A percentile compares a stretch with the other conserved stretches of the same genome.
Conservation (phyloP, 2,888 invertebrate species). For the Hypena proboscidalis region DNA sequence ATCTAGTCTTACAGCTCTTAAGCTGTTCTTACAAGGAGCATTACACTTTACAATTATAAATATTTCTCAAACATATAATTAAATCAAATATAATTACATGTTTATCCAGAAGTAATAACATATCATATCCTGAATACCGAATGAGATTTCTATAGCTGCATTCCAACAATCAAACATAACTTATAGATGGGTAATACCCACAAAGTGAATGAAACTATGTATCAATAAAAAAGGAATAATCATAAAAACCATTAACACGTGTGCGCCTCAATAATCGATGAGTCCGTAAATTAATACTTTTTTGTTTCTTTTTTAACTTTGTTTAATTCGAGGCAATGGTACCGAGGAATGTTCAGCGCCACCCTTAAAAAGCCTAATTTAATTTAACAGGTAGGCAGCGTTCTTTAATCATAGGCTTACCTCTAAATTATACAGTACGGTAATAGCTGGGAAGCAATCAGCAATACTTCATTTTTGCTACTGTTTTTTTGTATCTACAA, state of each 20-base stretch:
- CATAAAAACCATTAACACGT: constrained; percentile 75
- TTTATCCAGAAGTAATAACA: background rate
- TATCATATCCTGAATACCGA: constrained; percentile 11
- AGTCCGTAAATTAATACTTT: constrained; percentile 74
- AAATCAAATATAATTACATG: too few species aligned
- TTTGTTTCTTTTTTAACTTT: constrained; percentile 63
- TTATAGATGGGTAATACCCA: constrained; percentile 24
- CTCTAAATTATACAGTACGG: constrained; percentile 77
- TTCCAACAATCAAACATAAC: constrained; percentile 18
- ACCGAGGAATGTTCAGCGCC: constrained; percentile 67
- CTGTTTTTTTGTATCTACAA: constrained; percentile 70
- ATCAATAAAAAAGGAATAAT: constrained; percentile 54
- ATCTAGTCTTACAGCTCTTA: too few species aligned
- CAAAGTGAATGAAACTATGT: constrained; percentile 38
- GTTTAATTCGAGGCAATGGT: constrained; percentile 62
- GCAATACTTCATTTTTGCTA: constrained; percentile 83
- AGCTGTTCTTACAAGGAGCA: too few species aligned
- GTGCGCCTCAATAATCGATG: constrained; percentile 71
- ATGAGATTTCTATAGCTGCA: constrained; percentile 23
- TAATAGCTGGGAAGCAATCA: constrained; percentile 82
- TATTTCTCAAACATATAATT: too few species aligned
- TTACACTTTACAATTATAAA: too few species aligned
- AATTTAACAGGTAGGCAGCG: constrained; percentile 85
- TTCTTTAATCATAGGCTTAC: constrained; percentile 82
- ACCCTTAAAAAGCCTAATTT: constrained; percentile 84